Base-by-base conservation (phyloP, 2,888 invertebrate genomes). In the Tigriopus californicus region DNA sequence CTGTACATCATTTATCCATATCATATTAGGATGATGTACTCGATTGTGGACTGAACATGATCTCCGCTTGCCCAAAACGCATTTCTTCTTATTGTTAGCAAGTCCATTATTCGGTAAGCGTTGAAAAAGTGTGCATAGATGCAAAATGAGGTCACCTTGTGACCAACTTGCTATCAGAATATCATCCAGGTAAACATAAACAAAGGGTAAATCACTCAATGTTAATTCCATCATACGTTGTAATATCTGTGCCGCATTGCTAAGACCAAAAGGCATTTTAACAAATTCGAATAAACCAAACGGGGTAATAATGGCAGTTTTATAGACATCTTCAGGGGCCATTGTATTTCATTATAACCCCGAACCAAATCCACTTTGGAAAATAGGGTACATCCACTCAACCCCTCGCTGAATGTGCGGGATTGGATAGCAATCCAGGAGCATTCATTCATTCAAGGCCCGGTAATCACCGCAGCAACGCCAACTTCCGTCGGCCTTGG, bases 221-320 rank as follows among this genome's bases (percentile, higher is more conserved):
- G 62, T 56, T 11, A 65, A 65, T 47, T 71, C 67, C 11, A 72
- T 67, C 44, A 70, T 70, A 5, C 69, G 64, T 59, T 71, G 68
- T 62, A 72, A 72, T 0, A 70, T 69, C 61, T 72, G 69, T 1
- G 68, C 68, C 1, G 72, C 70, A 61, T 73, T 72, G 1, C 69
- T 40, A 0, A 72, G 63, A 1, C 71, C 70, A 33, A 70, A 71
- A 41, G 65, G 51, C 68, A 69, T 70, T 1, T 58, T 58, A 0
- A 64, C 56, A 53, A 68, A 70, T 58, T 71, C 67, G 58, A 66
- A 70, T 5, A 70, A 60, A 4, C 69, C 70, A 58, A 69, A 67
- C 1, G 69, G 69, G 4, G 70, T 70, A 1, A 61, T 67, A 4
- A 71, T 67, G 0, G 69, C 70, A 0, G 70, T 71, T 62, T 72